Base-by-base conservation (phyloP, 2,888 invertebrate species). In the Lymantria dispar region DNA sequence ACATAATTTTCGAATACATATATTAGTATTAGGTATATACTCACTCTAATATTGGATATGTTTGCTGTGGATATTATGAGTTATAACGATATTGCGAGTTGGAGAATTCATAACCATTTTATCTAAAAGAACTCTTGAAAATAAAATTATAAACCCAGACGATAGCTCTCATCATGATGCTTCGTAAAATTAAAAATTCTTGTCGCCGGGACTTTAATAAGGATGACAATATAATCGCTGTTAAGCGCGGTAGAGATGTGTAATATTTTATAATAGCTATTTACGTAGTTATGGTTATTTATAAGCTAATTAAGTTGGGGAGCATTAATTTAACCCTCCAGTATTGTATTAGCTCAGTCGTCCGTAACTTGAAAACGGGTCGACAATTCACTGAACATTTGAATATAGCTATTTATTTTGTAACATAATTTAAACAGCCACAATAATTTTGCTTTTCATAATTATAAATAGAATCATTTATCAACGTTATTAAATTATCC, bases 341-440 rank as follows among this genome's bases (percentile, higher is more conserved):
- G 31, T 14, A 29, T 40, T 44, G 9, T 30, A 36, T 10, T 9
- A 12, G 22, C 45, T 29, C 42, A 43, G 46, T 13, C 38, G 30
- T 14, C 41, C 45, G 30, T 45, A 37, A 33, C 42, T 22, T 42
- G 36, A 43, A 50, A 46, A 11, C 29, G 31, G 43, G 46, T 46
- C 43, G 10, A 41, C 40, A 43, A 30, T 45, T 10, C 43, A 38
- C 37, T 50, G 13, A 9, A 54, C 61, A 49, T 52, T 36, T 38
- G 15, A 52, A 14, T n/a, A 33, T 37, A 38, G 3, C 11, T 38
- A 12, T 38, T 42, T 47, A 38, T 51, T 50, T 7, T 43, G 46
- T 47, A 46, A 46, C 50, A 44, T 43, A 45, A 38, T 13, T 3
- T 38, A 38, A 8, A n/a, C 38, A 38, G 22, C 2, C 22, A 22